Evolutionary conservation across 2,113 vertebrate species (phyloP), one percentile per base, ranked within the genome.

Genomic region (Orcinus orca): DNA sequence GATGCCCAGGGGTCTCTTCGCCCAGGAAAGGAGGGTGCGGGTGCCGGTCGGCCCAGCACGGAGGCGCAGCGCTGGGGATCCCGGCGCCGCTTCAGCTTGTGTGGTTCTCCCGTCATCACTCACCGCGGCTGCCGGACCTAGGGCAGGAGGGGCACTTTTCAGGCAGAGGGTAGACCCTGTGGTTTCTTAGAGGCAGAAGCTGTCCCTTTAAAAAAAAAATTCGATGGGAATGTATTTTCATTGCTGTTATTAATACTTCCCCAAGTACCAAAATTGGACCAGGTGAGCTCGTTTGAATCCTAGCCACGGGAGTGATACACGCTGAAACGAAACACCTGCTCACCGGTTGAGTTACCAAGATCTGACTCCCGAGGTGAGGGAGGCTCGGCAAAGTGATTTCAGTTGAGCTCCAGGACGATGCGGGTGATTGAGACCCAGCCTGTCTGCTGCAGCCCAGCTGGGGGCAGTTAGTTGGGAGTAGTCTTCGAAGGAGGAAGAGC

Each of bases 181-280:
- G 84, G 67, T n/a, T 88, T 65, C 53, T 91, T n/a, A 76, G 23
- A 88, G 29, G 50, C 62, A 44, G 58, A 44, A 93, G 29, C 8
- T 2, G 6, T 25, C 18, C 3, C n/a, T 58, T 63, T 3, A 50
- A 79, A 55, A 80, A 80, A 80, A 33, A 50, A 31, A 77, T 55
- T 93, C 11, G 5, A 21, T 67, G 47, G 73, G 93, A 67, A 33
- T 44, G 29, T 47, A 15, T 91, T 85, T 93, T 81, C 92, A 74
- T 84, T 88, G 60, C 50, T 90, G 26, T 60, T 90, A 33, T 95
- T 84, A 93, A 77, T 96, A 89, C 58, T 79, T 92, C 41, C 41
- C 20, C 47, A 60, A 88, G 44, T 76, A 82, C 71, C 36, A 63
- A 55, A 63, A 73, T 60, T 86, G 77, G 31, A 65, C 62, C 85